Percentiles rank a stretch among this genome's conserved stretches.
Evolutionary conservation across 2,797 vertebrate genomes (phyloP).

Genomic region (Spinus olivaceus): DNA sequence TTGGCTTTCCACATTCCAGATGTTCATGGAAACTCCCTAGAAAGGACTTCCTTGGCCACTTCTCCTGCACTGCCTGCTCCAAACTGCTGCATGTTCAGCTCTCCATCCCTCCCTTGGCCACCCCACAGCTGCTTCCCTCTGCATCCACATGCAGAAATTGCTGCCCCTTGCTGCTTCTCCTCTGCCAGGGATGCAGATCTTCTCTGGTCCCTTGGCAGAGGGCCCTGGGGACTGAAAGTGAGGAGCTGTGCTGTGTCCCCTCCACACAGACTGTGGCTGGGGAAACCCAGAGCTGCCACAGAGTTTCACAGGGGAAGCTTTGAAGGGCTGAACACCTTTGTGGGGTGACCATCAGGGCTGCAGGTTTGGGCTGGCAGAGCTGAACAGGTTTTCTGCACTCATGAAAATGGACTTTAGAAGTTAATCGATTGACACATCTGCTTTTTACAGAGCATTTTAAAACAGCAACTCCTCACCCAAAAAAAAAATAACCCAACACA

Average conservation of each 20-base stretch:
- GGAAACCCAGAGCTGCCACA: background rate
- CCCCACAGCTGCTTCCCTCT: background rate
- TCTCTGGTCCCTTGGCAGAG: background rate
- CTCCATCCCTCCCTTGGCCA: background rate
- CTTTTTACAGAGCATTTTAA: conserved; percentile 36
- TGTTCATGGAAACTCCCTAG: background rate
- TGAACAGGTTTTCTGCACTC: background rate
- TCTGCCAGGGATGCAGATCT: background rate
- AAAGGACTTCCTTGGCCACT: background rate
- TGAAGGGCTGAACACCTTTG: background rate
- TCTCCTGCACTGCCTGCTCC: background rate
- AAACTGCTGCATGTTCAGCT: background rate
- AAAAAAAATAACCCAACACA: background rate
- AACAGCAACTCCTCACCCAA: conserved; percentile 44
- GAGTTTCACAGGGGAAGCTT: background rate
- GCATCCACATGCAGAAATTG: rapidly evolving
- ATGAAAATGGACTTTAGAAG: conserved; percentile 43
- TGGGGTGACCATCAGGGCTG: rapidly evolving
- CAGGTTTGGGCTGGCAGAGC: background rate
- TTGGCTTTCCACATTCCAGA: background rate
- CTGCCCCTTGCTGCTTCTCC: background rate
- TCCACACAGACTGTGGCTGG: background rate
- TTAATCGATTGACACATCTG: conserved; percentile 9
- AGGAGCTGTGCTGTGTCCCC: background rate
- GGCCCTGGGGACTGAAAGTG: background rate